Conservation (phyloP, 2,113 vertebrate genomes). For the Catharus fuscescens region DNA sequence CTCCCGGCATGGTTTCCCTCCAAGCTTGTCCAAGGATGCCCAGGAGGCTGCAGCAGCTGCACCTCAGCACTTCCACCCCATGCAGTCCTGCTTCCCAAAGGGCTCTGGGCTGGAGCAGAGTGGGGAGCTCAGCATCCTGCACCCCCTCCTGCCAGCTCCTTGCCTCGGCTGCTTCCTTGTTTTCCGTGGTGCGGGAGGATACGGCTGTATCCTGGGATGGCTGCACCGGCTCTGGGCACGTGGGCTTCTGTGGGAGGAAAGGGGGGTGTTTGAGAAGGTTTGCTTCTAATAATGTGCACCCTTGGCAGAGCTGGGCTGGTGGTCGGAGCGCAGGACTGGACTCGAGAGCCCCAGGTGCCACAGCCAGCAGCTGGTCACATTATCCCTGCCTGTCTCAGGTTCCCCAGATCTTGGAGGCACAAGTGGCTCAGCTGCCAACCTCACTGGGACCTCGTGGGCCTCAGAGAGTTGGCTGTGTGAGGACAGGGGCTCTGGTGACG, state of each 20-base stretch:
- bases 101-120: not conserved
- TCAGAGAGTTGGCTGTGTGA: not conserved
- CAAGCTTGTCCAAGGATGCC: slow-evolving; percentile 48
- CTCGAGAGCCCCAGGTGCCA: not conserved
- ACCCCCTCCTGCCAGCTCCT: not conserved
- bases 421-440: not conserved
- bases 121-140: not conserved
- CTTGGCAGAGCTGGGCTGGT: slow-evolving; percentile 23
- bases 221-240: not conserved
- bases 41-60: slow-evolving; percentile 51
- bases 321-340: not conserved
- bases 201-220: not conserved
- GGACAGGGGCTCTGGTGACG: not conserved
- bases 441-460: not conserved
- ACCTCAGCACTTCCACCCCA: slow-evolving; percentile 47
- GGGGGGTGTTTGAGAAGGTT: not conserved
- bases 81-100: not conserved
- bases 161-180: not conserved
- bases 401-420: slow-evolving; percentile 17
- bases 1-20: not conserved
- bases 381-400: slow-evolving; percentile 10
- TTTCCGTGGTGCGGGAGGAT: not conserved
- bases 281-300: slow-evolving; percentile 60
- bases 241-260: not conserved
- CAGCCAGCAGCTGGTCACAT: slow-evolving; percentile 39